Evolutionary conservation across 1,140 invertebrate genomes (phyloP), one percentile per base, ranked within the genome.

Genomic region (Pachyrhynchus sulphureomaculatus): DNA sequence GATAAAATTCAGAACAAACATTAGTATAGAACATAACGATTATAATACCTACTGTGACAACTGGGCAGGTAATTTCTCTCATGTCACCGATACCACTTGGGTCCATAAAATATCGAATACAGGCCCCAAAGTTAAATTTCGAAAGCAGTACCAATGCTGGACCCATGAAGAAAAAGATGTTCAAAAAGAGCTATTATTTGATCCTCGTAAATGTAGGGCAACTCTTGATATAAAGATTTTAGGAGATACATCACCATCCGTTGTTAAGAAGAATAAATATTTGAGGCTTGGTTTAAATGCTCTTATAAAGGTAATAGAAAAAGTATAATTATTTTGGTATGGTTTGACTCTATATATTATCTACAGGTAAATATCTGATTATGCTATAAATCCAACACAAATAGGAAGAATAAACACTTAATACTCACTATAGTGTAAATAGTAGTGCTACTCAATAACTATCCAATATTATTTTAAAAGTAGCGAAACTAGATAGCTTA

Each of bases 61-160:
- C 61, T 76, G 73, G 73, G 75, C 75, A 24, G 71, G 75, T 54
- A 29, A 72, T 41, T 76, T 76, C 66, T 75, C 75, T 23, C 56
- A 68, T 21, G 63, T 68, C 32, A 75, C 75, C 18, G 64, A 71
- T 33, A 76, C 75, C 39, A 63, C 74, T 62, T 76, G 75, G 75
- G 75, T 71, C 20, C 74, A 75, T 55, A 76, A 76, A 65, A 72
- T 73, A 54, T 76, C 75, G 34, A 76, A 76, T 60, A 75, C 73
- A 6, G 75, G 75, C 2, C 73, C 73, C 12, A 74, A 76, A 70
- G 73, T 76, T 48, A 68, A 65, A 42, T 76, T 75, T 66, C 55
- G 75, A 51, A 76, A 76, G 58, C 73, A 75, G 39, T 76, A 76
- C 63, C 75, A 76, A 39, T 76, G 75, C 37, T 76, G 75, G 75